Base-by-base conservation (phyloP, 2,888 invertebrate genomes). In the Philhelius pedissequus region DNA sequence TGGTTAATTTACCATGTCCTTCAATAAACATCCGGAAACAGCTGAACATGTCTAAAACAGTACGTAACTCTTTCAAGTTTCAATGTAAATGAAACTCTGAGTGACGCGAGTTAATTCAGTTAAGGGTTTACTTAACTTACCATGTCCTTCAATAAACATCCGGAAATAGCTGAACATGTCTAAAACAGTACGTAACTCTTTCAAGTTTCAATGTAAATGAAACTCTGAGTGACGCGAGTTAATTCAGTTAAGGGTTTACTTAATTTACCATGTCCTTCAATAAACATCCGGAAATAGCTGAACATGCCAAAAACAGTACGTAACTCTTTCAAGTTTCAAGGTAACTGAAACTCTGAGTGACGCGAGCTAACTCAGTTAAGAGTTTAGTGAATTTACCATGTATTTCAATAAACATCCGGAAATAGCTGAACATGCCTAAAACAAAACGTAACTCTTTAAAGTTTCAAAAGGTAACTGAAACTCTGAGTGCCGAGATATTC, bases 401-500 rank as follows among this genome's bases (percentile, higher is more conserved):
- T 5, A 2, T 6, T 18, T 15, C 43, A 15, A 43, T 43, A 15
- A 15, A 35, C n/a, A 2, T 56, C 20, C 35, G 20, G 11, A 56
- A 56, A 20, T 56, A 56, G 20, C 20, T 35, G 20, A 20, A 56
- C 35, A 56, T 35, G 3, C 35, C 35, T 35, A 64, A 15, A 25
- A 43, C 9, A 25, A 32, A 18, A 18, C 38, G 38, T 50, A 66
- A 32, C 13, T 35, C 50, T 43, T 62, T 62, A 3, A 18, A 15
- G 11, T 62, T 45, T 4, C 15, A n/a, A n/a, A 4, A 0, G 25
- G 43, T 7, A 38, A n/a, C 25, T n/a, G 62, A 2, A 15, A 27
- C 54, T 43, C 45, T 11, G n/a, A n/a, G n/a, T n/a, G 27, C 87
- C 87, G 11, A 87, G 52, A 68, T 86, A 87, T 40, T 80, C 75